phyloP scores from a whole-genome alignment of 2,888 invertebrate species.

The Leucoptera coffeella region DNA sequence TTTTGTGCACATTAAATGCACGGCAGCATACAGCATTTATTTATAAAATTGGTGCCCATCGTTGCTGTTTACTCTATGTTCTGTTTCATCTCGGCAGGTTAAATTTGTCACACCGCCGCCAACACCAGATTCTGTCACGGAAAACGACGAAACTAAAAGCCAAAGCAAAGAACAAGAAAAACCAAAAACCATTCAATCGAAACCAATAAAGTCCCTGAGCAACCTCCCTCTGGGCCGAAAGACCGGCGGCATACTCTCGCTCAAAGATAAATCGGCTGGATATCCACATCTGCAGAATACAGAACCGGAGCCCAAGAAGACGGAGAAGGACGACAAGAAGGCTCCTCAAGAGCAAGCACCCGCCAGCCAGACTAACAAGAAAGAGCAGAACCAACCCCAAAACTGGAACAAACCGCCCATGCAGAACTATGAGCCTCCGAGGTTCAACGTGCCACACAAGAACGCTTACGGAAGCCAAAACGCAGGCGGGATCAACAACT shows the following conservation, averaged over 20 bases:
- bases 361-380: constrained; percentile 12
- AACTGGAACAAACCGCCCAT: constrained; percentile 14
- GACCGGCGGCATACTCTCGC: constrained; percentile 44
- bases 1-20: too few species aligned
- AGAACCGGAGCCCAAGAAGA: constrained; percentile 24
- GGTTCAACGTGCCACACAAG: constrained; percentile 25
- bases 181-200: constrained; percentile 24
- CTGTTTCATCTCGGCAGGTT: constrained; percentile 25
- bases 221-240: constrained; percentile 35
- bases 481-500: constrained; percentile 15
- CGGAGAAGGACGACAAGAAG: constrained; percentile 28
- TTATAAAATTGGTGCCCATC: too few species aligned
- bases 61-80: not conserved
- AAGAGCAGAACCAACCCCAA: constrained; percentile 14
- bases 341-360: constrained; percentile 14
- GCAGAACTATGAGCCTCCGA: constrained; percentile 13
- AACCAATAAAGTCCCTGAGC: constrained; percentile 26
- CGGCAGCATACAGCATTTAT: too few species aligned
- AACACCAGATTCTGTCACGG: constrained; percentile 25
- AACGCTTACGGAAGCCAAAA: constrained; percentile 21
- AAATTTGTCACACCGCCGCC: constrained; percentile 51
- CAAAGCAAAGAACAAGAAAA: constrained; percentile 22
- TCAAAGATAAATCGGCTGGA: constrained; percentile 45
- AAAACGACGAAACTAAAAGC: constrained; percentile 12
- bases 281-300: constrained; percentile 43